Evolutionary conservation across 1,140 invertebrate genomes (phyloP).

Genomic region (Venturia canescens): DNA sequence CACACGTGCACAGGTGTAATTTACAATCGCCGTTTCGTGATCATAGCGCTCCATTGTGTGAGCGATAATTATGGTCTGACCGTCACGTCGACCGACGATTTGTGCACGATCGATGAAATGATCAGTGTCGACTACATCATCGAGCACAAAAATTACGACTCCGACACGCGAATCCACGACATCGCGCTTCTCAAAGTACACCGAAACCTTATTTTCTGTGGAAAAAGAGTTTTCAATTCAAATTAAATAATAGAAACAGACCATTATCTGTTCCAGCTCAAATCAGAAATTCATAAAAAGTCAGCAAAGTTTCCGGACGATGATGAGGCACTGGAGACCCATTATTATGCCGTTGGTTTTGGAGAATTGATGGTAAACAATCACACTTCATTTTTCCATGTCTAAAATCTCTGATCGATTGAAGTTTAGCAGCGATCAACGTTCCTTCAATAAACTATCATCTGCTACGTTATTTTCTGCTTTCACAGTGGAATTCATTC

Average conservation of each 20-base stretch:
- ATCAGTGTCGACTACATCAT: slow-evolving; percentile 36
- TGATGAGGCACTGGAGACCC: background rate
- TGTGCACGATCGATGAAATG: slow-evolving; percentile 37
- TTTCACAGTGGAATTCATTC: slow-evolving; percentile 34
- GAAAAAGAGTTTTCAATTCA: too few relatives aligned
- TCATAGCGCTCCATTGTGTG: slow-evolving; percentile 36
- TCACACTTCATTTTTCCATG: background rate
- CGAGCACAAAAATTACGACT: slow-evolving; percentile 37
- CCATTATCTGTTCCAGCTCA: slow-evolving; percentile 21
- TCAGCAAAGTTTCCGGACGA: slow-evolving; percentile 12
- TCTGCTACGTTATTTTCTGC: background rate
- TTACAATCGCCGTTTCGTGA: slow-evolving; percentile 16
- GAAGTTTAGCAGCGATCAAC: background rate
- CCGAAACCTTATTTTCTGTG: too few relatives aligned
- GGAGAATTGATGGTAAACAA: slow-evolving; percentile 38
- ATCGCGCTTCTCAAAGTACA: slow-evolving; percentile 35
- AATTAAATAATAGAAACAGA: slow-evolving; percentile 13
- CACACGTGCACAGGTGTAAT: slow-evolving; percentile 41
- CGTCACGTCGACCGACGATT: slow-evolving; percentile 36
- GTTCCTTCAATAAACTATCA: background rate
- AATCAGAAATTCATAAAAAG: slow-evolving; percentile 19
- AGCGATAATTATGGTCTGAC: slow-evolving; percentile 31
- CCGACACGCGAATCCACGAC: slow-evolving; percentile 25
- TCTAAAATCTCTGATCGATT: background rate
- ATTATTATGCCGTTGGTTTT: slow-evolving; percentile 37